A percentile compares a stretch with the other conserved stretches of the same genome.
phyloP scores from a whole-genome alignment of 2,113 vertebrate species.

The Bolborhynchus lineola region DNA sequence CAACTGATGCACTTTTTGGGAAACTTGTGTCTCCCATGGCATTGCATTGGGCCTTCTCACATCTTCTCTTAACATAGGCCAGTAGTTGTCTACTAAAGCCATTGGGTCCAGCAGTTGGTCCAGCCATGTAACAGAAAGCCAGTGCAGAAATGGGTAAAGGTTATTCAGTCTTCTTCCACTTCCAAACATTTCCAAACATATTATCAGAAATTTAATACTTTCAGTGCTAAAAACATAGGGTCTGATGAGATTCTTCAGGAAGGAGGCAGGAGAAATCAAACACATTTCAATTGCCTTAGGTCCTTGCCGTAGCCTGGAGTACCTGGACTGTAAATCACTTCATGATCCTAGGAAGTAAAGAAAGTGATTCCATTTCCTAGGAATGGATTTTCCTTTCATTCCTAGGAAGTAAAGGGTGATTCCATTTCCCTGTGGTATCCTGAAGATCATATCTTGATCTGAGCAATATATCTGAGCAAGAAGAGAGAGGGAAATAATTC shows the following conservation, averaged over 20 bases:
- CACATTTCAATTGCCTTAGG: background rate
- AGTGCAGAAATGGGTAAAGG: background rate
- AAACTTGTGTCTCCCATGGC: background rate
- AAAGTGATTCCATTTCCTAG: background rate
- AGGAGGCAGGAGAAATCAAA: background rate
- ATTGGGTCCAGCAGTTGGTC: background rate
- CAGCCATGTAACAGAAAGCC: background rate
- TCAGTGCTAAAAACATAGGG: background rate
- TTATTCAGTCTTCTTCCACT: background rate
- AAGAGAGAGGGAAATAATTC: background rate
- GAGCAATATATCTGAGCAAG: background rate
- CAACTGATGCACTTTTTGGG: background rate
- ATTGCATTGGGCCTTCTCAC: background rate
- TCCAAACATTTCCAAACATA: background rate
- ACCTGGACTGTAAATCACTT: background rate
- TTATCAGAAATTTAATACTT: background rate
- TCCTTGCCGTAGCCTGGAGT: background rate
- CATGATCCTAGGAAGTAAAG: background rate
- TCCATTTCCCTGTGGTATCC: background rate
- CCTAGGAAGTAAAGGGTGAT: background rate
- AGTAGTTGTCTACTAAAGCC: background rate
- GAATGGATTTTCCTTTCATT: no score
- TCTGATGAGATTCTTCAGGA: background rate
- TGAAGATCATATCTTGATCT: background rate
- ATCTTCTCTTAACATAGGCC: background rate